phyloP scores from a whole-genome alignment of 2,888 invertebrate species.

The Glaucopsyche alexis region DNA sequence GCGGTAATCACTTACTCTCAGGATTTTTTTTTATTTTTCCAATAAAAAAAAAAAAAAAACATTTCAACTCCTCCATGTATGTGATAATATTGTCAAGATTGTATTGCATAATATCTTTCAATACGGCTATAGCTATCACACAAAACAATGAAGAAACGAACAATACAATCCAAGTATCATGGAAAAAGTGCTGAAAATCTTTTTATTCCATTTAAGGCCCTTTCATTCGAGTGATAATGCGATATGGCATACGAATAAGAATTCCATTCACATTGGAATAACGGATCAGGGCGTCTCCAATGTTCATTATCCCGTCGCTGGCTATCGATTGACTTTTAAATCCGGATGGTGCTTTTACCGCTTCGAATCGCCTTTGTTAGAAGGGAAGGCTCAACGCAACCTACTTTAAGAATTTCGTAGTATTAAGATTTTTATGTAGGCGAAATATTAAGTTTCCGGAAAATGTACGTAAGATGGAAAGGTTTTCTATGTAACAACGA shows the following conservation, averaged over 20 bases:
- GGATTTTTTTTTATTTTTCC: background rate
- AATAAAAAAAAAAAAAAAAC: too few relatives aligned
- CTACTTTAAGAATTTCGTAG: slow-evolving; percentile 29
- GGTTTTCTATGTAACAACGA: background rate
- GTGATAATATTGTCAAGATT: background rate
- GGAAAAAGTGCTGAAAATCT: slow-evolving; percentile 24
- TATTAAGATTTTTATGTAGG: slow-evolving; percentile 26
- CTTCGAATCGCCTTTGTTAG: slow-evolving; percentile 31
- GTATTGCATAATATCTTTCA: background rate
- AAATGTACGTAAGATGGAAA: background rate
- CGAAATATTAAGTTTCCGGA: slow-evolving; percentile 12
- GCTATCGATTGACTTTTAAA: slow-evolving; percentile 38
- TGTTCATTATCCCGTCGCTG: slow-evolving; percentile 37
- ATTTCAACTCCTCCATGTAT: background rate
- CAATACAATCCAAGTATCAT: slow-evolving; percentile 27
- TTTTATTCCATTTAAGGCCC: slow-evolving; percentile 8
- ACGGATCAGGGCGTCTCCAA: slow-evolving; percentile 38
- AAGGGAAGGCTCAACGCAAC: slow-evolving; percentile 30
- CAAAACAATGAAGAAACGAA: slow-evolving; percentile 15
- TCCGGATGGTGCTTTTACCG: slow-evolving; percentile 30
- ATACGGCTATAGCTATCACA: slow-evolving; percentile 1
- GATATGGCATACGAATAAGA: slow-evolving; percentile 30
- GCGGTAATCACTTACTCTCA: too few relatives aligned
- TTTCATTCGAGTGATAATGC: slow-evolving; percentile 29
- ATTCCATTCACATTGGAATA: slow-evolving; percentile 37